phyloP scores from a whole-genome alignment of 2,888 invertebrate genomes.

The Philonicus albiceps region DNA sequence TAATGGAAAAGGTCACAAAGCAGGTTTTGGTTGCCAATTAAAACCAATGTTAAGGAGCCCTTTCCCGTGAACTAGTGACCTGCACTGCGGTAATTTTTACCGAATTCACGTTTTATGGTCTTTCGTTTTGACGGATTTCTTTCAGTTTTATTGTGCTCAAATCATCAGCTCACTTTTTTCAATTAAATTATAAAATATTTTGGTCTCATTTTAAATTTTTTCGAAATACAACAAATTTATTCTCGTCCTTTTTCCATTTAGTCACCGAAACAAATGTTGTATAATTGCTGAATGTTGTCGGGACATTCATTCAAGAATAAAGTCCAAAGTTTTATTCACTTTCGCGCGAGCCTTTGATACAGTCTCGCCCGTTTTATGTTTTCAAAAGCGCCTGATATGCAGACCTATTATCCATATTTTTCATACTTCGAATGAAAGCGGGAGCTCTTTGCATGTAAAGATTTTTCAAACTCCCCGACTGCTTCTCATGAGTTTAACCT shows the following conservation, averaged over 20 bases:
- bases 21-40: not conserved
- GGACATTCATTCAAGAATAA: not conserved
- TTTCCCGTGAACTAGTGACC: not conserved
- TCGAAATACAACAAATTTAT: not conserved
- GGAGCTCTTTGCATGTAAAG: not conserved
- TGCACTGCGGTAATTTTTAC: not conserved
- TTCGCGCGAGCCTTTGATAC: not conserved
- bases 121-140: not conserved
- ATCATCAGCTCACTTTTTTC: not conserved
- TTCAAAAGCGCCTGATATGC: not conserved
- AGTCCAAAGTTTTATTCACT: not conserved
- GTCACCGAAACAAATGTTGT: not conserved
- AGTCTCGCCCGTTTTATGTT: not conserved
- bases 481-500: not conserved
- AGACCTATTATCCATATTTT: conserved; percentile 2
- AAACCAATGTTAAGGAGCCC: not conserved
- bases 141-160: not conserved
- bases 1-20: conserved; percentile 7
- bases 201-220: not conserved
- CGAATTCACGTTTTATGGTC: not conserved
- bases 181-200: not conserved
- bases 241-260: not conserved
- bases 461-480: not conserved
- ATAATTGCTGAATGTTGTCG: not conserved
- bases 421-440: not conserved